A percentile compares a stretch with the other conserved stretches of the same genome.
These are phyloP conservation scores for Thecocarcelia acutangulata DNA, from an alignment of 2,888 invertebrate species.

Conservation along the genomic window DNA sequence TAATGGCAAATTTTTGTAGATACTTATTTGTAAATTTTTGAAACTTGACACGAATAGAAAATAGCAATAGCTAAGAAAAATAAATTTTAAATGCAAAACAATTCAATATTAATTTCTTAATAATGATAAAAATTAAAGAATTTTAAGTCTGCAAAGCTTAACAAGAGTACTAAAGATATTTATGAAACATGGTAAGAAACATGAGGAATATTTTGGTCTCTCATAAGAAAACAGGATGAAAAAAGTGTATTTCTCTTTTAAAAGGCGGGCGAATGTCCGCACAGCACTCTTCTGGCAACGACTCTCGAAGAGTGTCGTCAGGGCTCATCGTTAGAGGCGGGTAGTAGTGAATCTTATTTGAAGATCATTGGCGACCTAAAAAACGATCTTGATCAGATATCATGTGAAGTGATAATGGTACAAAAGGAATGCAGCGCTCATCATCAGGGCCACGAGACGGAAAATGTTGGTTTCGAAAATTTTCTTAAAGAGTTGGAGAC, in stretches of 20 bases:
- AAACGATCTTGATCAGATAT: slow-evolving; percentile 77
- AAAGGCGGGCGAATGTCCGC: slow-evolving; percentile 74
- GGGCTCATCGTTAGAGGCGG: slow-evolving; percentile 69
- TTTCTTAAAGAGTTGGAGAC: slow-evolving; percentile 73
- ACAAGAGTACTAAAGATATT: neutral
- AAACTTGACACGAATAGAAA: slow-evolving; percentile 38
- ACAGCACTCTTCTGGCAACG: slow-evolving; percentile 72
- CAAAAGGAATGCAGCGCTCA: slow-evolving; percentile 72
- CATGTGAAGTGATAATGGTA: slow-evolving; percentile 76
- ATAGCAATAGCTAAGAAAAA: neutral
- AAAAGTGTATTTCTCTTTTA: neutral
- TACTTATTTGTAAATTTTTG: slow-evolving; percentile 60
- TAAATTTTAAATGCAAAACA: slow-evolving; percentile 19
- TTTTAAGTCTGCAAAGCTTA: neutral
- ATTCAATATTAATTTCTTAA: neutral
- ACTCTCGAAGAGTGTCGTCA: slow-evolving; percentile 72
- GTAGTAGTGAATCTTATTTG: slow-evolving; percentile 77
- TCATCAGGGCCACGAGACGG: slow-evolving; percentile 61
- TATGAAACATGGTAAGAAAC: slow-evolving; percentile 48
- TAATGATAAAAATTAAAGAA: slow-evolving; percentile 15
- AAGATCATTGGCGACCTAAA: slow-evolving; percentile 79
- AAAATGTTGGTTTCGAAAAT: slow-evolving; percentile 64
- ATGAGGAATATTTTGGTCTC: neutral
- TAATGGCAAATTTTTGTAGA: slow-evolving; percentile 73
- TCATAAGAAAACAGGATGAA: neutral